These are phyloP conservation scores for Lordiphosa stackelbergi DNA, from an alignment of 1,140 invertebrate genomes.

Conservation along the genomic window DNA sequence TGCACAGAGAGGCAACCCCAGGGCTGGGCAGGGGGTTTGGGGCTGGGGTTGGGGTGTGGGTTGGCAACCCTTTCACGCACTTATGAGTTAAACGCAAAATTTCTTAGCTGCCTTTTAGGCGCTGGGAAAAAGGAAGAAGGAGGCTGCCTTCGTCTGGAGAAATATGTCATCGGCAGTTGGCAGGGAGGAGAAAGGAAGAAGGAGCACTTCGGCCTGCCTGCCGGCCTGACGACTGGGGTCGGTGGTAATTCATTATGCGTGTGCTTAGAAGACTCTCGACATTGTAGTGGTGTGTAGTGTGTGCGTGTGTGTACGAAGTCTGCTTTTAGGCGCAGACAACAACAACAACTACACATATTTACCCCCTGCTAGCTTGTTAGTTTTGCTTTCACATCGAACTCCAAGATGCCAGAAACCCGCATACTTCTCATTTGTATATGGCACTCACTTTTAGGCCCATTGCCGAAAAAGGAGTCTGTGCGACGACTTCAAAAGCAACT, in stretches of 20 bases:
- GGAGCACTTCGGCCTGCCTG: not conserved
- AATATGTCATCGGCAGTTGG: slow-evolving; percentile 75
- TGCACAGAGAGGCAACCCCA: slow-evolving; percentile 38
- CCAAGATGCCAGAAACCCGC: slow-evolving; percentile 65
- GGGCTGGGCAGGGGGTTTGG: not conserved
- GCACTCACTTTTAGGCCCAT: slow-evolving; percentile 26
- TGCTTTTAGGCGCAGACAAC: slow-evolving; percentile 58
- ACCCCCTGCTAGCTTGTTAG: slow-evolving; percentile 23
- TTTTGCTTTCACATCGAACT: slow-evolving; percentile 56
- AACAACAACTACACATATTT: slow-evolving; percentile 28
- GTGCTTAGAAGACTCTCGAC: slow-evolving; percentile 64
- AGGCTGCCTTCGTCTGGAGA: slow-evolving; percentile 54
- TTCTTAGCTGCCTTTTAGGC: slow-evolving; percentile 74
- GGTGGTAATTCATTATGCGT: slow-evolving; percentile 73
- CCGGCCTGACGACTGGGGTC: slow-evolving; percentile 19
- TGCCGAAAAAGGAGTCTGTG: slow-evolving; percentile 55
- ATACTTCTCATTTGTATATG: slow-evolving; percentile 51
- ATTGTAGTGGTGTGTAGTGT: slow-evolving; percentile 48
- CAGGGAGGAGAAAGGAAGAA: slow-evolving; percentile 7
- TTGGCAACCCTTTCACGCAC: slow-evolving; percentile 72
- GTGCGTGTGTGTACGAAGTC: slow-evolving; percentile 10
- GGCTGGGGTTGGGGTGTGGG: slow-evolving; percentile 5
- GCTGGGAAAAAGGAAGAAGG: slow-evolving; percentile 19
- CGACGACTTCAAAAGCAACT: slow-evolving; percentile 62
- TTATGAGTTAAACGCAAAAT: slow-evolving; percentile 75